Percentiles rank a stretch among this genome's conserved stretches.
These are phyloP conservation scores for Cromileptes altivelis DNA, from an alignment of 2,113 vertebrate genomes.

Conservation along the genomic window DNA sequence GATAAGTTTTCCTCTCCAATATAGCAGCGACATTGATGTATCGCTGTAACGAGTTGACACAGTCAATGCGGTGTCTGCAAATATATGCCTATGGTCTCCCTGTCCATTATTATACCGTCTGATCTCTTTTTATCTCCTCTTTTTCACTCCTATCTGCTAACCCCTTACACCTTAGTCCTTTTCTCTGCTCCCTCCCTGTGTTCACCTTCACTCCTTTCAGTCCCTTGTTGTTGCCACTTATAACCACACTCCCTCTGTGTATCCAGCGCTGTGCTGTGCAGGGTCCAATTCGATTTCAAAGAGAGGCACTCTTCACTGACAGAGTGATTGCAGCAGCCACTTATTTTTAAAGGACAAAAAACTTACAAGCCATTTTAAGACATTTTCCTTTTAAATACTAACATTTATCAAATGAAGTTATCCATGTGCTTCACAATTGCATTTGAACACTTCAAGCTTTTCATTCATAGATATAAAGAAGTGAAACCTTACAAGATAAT, in stretches of 20 bases:
- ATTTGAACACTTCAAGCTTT: neutral
- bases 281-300: constrained; percentile 4
- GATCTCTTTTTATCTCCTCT: neutral
- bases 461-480: neutral
- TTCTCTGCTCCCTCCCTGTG: neutral
- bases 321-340: constrained; percentile 7
- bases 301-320: neutral
- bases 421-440: neutral
- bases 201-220: neutral
- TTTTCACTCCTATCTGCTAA: neutral
- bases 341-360: neutral
- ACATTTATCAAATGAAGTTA: neutral
- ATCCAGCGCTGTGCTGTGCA: neutral
- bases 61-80: too few species aligned
- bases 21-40: too few species aligned
- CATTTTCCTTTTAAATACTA: constrained; percentile 7
- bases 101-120: neutral
- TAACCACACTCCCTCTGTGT: neutral
- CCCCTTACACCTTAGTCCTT: neutral
- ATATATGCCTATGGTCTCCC: neutral
- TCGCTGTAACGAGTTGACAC: too few species aligned
- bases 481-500: neutral
- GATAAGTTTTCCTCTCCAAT: too few species aligned
- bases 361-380: constrained; percentile 3
- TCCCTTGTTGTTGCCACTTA: neutral